phyloP scores from a whole-genome alignment of 2,888 invertebrate species.

The Agonopterix subpropinquella region DNA sequence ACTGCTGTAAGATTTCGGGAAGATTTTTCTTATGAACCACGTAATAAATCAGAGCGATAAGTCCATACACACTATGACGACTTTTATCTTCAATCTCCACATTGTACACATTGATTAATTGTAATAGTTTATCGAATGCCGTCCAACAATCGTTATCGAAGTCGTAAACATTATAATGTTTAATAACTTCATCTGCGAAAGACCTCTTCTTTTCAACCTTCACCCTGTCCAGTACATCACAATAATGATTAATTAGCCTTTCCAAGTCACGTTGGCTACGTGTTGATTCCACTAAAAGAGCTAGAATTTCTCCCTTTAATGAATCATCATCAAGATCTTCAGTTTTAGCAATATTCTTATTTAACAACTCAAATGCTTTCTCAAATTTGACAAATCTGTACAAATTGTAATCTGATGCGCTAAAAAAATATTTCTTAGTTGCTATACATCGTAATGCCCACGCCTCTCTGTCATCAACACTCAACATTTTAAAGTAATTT shows the following conservation, averaged over 20 bases:
- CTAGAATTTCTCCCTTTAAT: constrained; percentile 27
- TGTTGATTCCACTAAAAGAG: constrained; percentile 28
- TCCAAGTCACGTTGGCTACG: constrained; percentile 31
- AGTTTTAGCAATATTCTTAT: constrained; percentile 20
- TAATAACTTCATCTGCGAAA: constrained; percentile 30
- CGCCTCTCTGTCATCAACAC: constrained; percentile 17
- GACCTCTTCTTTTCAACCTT: not conserved
- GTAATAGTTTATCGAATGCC: constrained; percentile 35
- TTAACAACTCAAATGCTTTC: constrained; percentile 33
- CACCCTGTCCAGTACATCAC: constrained; percentile 26
- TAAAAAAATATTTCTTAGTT: constrained; percentile 23
- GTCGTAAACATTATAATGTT: constrained; percentile 28
- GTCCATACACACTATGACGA: not conserved
- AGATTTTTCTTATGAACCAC: constrained; percentile 31
- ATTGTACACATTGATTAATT: constrained; percentile 15
- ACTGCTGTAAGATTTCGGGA: constrained; percentile 16
- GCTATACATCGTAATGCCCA: constrained; percentile 26
- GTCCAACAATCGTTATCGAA: constrained; percentile 41
- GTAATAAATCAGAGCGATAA: constrained; percentile 27
- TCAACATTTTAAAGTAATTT: constrained; percentile 17
- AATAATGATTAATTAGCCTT: constrained; percentile 37
- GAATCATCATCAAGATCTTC: constrained; percentile 20
- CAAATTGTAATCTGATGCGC: constrained; percentile 37
- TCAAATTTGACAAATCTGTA: constrained; percentile 41
- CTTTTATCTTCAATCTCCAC: constrained; percentile 21